Conservation (phyloP, 2,888 invertebrate genomes). For the Cabera pusaria region DNA sequence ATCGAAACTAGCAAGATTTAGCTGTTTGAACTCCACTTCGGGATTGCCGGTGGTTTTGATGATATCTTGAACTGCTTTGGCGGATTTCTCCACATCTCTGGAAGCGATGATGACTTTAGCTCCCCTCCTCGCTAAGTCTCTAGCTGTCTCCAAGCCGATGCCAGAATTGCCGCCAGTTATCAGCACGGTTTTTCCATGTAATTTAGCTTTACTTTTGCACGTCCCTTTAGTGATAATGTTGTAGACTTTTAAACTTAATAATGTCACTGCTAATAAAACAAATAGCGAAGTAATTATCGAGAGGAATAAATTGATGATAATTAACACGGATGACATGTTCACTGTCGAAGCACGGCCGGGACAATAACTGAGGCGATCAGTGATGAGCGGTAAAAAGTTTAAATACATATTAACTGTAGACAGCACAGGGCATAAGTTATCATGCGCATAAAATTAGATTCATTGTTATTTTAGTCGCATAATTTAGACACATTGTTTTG, state of each 20-base stretch:
- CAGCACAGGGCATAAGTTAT: no score
- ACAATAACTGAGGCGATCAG: no score
- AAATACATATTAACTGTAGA: no score
- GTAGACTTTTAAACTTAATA: conserved; percentile 5
- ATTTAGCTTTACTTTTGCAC: conserved; percentile 51
- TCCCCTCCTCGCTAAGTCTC: conserved; percentile 87
- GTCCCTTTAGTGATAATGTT: conserved; percentile 34
- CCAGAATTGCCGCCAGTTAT: conserved; percentile 93
- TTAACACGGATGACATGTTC: conserved; percentile 13
- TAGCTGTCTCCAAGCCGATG: conserved; percentile 90
- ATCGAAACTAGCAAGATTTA: conserved; percentile 77
- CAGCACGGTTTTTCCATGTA: conserved; percentile 85
- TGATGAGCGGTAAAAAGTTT: no score
- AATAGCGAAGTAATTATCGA: background rate
- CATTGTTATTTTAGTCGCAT: no score
- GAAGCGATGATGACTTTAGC: conserved; percentile 90
- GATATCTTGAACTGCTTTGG: conserved; percentile 87
- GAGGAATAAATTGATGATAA: background rate
- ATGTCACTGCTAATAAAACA: background rate
- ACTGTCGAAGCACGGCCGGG: background rate
- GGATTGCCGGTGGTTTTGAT: conserved; percentile 87
- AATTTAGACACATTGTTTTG: no score
- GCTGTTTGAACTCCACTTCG: conserved; percentile 82
- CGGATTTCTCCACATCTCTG: conserved; percentile 87
- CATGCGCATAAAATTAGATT: no score